These are phyloP conservation scores for Spea bombifrons DNA, from an alignment of 2,113 vertebrate genomes.

Conservation along the genomic window DNA sequence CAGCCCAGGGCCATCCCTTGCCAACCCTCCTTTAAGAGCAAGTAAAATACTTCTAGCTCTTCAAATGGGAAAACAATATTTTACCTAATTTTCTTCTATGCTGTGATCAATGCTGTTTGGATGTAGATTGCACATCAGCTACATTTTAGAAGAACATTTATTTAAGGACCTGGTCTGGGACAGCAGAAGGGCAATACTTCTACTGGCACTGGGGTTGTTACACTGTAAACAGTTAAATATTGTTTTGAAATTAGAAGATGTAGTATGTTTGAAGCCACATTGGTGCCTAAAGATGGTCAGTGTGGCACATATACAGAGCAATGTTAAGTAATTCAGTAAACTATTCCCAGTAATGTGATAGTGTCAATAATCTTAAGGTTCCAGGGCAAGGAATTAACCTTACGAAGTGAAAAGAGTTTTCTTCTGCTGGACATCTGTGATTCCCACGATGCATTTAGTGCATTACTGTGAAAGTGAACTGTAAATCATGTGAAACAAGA, in stretches of 20 bases:
- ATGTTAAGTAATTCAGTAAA: too few relatives aligned
- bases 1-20: too few relatives aligned
- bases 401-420: not conserved
- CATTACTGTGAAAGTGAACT: not conserved
- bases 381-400: too few relatives aligned
- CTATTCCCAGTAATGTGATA: too few relatives aligned
- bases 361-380: too few relatives aligned
- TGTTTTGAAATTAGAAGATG: conserved; percentile 1
- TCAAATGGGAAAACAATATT: too few relatives aligned
- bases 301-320: too few relatives aligned
- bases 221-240: not conserved
- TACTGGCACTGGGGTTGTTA: conserved; percentile 12
- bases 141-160: not conserved
- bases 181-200: conserved; percentile 9
- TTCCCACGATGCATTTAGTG: not conserved
- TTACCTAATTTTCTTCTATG: too few relatives aligned
- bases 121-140: too few relatives aligned
- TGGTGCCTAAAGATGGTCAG: not conserved
- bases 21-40: too few relatives aligned
- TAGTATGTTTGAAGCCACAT: conserved; percentile 18
- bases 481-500: not conserved
- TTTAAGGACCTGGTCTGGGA: conserved; percentile 3
- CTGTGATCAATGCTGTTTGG: too few relatives aligned
- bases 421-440: conserved; percentile 4
- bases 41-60: too few relatives aligned